Conservation (phyloP, 2,113 vertebrate genomes). For the Phaetusa simplex region DNA sequence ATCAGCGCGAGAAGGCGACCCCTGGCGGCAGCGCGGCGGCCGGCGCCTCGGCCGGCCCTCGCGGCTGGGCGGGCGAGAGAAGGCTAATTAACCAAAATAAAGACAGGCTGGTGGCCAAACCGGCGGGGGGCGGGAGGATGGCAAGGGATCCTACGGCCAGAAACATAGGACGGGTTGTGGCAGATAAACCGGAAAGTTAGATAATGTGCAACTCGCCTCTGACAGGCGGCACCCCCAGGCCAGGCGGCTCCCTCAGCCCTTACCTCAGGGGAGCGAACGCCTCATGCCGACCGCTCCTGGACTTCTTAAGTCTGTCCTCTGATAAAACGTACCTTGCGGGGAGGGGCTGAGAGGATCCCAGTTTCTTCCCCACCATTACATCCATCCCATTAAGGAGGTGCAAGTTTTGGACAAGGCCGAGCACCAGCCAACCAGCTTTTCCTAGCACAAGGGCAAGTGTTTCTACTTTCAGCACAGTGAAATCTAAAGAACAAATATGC, state of each 20-base stretch:
- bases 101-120: not conserved
- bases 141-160: accelerated
- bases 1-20: not conserved
- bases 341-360: no score
- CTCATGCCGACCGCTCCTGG: not conserved
- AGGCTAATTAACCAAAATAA: accelerated
- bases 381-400: not conserved
- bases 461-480: no score
- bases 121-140: not conserved
- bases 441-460: no score
- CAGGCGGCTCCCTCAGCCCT: not conserved
- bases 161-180: no score
- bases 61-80: no score
- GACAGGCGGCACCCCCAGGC: not conserved
- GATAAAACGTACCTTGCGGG: not conserved
- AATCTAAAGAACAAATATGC: not conserved
- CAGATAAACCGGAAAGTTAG: no score
- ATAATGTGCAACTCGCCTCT: accelerated
- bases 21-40: no score
- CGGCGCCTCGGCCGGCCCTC: accelerated
- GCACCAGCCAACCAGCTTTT: not conserved
- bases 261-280: not conserved
- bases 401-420: not conserved
- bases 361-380: not conserved
- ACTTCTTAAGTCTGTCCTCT: no score